These are phyloP conservation scores for Seira ritae DNA, from an alignment of 2,888 invertebrate genomes.

Conservation along the genomic window DNA sequence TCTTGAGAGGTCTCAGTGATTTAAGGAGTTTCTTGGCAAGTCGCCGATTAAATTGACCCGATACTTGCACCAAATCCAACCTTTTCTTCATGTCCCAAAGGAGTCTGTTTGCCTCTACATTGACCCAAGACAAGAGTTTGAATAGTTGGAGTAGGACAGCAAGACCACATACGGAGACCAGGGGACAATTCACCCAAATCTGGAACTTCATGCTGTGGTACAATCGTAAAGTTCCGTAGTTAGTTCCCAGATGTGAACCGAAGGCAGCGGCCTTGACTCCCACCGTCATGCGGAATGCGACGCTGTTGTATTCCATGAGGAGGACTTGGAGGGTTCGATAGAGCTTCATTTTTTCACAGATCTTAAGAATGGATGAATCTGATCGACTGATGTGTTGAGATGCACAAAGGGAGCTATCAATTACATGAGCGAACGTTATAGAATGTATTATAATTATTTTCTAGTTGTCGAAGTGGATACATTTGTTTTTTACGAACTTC, in stretches of 20 bases:
- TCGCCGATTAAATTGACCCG: background rate
- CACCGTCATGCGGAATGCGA: slow-evolving; percentile 41
- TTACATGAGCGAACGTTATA: background rate
- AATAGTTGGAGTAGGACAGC: slow-evolving; percentile 45
- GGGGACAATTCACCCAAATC: slow-evolving; percentile 55
- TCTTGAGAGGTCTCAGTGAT: slow-evolving; percentile 32
- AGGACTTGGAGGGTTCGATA: slow-evolving; percentile 41
- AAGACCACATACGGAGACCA: slow-evolving; percentile 39
- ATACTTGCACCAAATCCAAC: background rate
- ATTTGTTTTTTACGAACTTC: slow-evolving; percentile 27
- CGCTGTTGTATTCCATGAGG: slow-evolving; percentile 50
- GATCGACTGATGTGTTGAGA: slow-evolving; percentile 22
- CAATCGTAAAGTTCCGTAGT: slow-evolving; percentile 52
- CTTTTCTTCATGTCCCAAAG: background rate
- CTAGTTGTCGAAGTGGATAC: background rate
- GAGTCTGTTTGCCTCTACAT: slow-evolving; percentile 28
- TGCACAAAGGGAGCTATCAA: background rate
- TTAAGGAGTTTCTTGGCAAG: background rate
- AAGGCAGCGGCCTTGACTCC: slow-evolving; percentile 49
- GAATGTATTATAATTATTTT: background rate
- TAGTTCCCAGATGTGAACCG: slow-evolving; percentile 46
- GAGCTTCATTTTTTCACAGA: slow-evolving; percentile 30
- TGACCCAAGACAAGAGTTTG: slow-evolving; percentile 42
- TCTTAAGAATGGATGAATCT: slow-evolving; percentile 13
- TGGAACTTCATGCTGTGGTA: slow-evolving; percentile 51